These are phyloP conservation scores for Bufo gargarizans DNA, from an alignment of 2,113 vertebrate species.

Conservation along the genomic window DNA sequence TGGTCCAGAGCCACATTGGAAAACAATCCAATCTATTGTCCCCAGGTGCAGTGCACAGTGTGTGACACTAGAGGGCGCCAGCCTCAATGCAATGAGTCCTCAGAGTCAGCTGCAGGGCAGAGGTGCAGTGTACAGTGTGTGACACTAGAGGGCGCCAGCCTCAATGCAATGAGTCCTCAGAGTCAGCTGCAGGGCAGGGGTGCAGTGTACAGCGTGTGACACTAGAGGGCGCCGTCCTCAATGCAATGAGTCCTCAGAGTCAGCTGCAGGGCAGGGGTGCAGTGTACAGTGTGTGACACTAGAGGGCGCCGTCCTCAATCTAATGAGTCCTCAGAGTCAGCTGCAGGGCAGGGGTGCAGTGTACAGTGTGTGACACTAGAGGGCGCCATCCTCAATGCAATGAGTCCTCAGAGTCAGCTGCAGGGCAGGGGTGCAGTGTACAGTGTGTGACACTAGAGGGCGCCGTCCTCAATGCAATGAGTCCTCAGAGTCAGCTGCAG, in stretches of 20 bases:
- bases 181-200: background rate
- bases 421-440: background rate
- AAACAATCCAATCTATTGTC: background rate
- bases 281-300: background rate
- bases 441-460: background rate
- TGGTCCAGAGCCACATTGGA: background rate
- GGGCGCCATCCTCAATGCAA: background rate
- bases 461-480: background rate
- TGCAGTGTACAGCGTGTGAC: background rate
- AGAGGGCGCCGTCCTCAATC: background rate
- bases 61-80: background rate
- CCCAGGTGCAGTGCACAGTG: background rate
- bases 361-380: background rate
- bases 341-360: background rate
- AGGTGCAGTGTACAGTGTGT: background rate
- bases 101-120: background rate
- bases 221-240: background rate
- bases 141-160: background rate
- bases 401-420: background rate
- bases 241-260: constrained; percentile 14
- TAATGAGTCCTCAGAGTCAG: constrained; percentile 14
- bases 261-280: background rate
- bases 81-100: background rate
- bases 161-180: constrained; percentile 18
- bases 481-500: background rate